Evolutionary conservation across 2,797 vertebrate genomes (phyloP), one percentile per base, ranked within the genome.

Genomic region (Rhyacichthys aspro): DNA sequence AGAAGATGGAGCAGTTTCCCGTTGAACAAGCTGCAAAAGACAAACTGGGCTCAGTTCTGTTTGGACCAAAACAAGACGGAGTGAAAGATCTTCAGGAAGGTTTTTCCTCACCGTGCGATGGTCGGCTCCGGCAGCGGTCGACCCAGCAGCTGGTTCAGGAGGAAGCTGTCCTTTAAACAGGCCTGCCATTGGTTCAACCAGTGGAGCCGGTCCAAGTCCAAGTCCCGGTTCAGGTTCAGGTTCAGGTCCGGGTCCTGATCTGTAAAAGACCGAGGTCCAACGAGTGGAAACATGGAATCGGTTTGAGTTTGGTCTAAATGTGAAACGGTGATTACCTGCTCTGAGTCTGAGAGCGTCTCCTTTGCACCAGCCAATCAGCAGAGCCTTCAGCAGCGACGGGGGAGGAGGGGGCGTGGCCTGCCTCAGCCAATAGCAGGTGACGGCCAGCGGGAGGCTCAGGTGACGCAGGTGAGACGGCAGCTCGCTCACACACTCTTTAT

Each of bases 131-230:
- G 68, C 12, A 97, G 82, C 7, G 94, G 94, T 15, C 18, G 38
- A 38, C 76, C 74, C 23, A 98, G 92, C 42, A 97, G 90, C 76
- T 93, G 92, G 81, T 95, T 97, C 55, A 97, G 93, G 23, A 84
- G 71, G 18, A 94, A 3, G 73, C 83, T 87, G 84, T 91, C 86
- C 72, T 81, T 90, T 53, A 97, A 77, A 69, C 94, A 96, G 71
- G 71, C 83, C 81, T 95, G 95, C 95, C 95, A 97, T 74, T 97
- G 94, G 84, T 90, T 94, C 75, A 93, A 91, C 56, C 83, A 3
- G 16, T 96, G 93, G 36, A 85, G 83, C 1, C 90, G 70, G 19
- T 83, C 81, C 64, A 90, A 16, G 12, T 95, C 86, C 37, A 90
- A 58, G 0, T 14, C 7, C 3, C 2, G 28, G 7, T 11, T 1